Percentiles rank a stretch among this genome's conserved stretches.
phyloP scores from a whole-genome alignment of 2,888 invertebrate species.

The Stenoptilia bipunctidactyla region DNA sequence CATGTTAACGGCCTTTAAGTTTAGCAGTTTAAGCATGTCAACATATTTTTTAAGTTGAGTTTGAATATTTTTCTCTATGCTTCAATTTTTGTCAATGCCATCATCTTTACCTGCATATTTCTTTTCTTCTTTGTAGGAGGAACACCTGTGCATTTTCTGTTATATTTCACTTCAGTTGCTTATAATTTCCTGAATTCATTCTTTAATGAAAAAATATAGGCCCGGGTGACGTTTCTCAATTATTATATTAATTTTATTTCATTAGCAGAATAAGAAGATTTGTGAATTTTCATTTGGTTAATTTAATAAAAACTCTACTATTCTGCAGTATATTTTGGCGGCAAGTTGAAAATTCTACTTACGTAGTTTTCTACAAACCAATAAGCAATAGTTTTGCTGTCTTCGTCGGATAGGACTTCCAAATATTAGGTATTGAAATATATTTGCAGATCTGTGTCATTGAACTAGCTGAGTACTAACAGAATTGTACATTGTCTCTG shows the following conservation, averaged over 20 bases:
- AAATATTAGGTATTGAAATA: constrained; percentile 3
- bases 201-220: not conserved
- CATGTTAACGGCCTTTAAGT: too few species aligned
- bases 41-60: too few species aligned
- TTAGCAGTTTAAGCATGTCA: too few species aligned
- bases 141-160: too few species aligned
- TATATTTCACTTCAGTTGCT: too few species aligned
- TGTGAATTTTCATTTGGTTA: constrained; percentile 7
- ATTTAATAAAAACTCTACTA: constrained; percentile 1
- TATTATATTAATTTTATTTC: constrained; percentile 5
- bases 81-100: too few species aligned
- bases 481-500: too few species aligned
- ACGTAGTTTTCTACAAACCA: constrained; percentile 8
- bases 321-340: constrained; percentile 6
- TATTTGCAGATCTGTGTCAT: not conserved
- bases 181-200: too few species aligned
- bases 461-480: constrained; percentile 4
- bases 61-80: too few species aligned
- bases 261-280: constrained; percentile 7
- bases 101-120: too few species aligned
- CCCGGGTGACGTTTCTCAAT: constrained; percentile 7
- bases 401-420: not conserved
- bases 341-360: constrained; percentile 4
- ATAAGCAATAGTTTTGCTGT: constrained; percentile 1
- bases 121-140: too few species aligned